Base-by-base conservation (phyloP, 2,113 vertebrate genomes). In the Menura novaehollandiae region DNA sequence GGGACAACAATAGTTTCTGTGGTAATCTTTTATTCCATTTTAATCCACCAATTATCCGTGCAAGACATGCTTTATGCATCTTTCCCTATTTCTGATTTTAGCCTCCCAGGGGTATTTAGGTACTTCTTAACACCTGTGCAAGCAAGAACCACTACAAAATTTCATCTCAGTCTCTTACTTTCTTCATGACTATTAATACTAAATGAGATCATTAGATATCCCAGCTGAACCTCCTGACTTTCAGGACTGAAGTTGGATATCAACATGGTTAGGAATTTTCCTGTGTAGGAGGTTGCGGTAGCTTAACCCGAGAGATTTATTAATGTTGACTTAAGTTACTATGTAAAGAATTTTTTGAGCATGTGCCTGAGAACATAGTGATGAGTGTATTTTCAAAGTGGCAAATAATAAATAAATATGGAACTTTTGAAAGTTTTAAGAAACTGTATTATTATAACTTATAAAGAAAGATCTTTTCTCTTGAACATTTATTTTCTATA, bases 261-360 rank as follows among this genome's bases (percentile, higher is more conserved):
- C 56, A 90, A 68, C 83, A 92, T 86, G 85, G 55, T 92, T 88
- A 94, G 90, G 95, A 95, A 95, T 97, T 95, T 93, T 55, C 85
- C 79, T 81, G 72, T 91, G 79, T 72, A 85, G 79, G 39, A 90
- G 76, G 72, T 60, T 95, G 64, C 85, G 93, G 76, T 88, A 95
- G 88, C 75, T 95, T 90, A 90, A 94, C 23, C 51, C 20, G 0
- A 69, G 68, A 88, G 79, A 92, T 94, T 96, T 96, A 93, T 73
- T 86, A 76, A 60, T 81, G 83, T 83, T 96, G 85, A 93, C 82
- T 94, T 74, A 49, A 88, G 92, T 93, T 90, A 84, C 72, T 90
- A 88, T 92, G 92, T 37, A 73, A 96, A 96, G 90, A 94, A 84
- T 94, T 93, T 95, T 86, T 86, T 93, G 82, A 88, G 35, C 56